These are phyloP conservation scores for Cygnus atratus DNA, from an alignment of 2,113 vertebrate genomes.

Conservation along the genomic window DNA sequence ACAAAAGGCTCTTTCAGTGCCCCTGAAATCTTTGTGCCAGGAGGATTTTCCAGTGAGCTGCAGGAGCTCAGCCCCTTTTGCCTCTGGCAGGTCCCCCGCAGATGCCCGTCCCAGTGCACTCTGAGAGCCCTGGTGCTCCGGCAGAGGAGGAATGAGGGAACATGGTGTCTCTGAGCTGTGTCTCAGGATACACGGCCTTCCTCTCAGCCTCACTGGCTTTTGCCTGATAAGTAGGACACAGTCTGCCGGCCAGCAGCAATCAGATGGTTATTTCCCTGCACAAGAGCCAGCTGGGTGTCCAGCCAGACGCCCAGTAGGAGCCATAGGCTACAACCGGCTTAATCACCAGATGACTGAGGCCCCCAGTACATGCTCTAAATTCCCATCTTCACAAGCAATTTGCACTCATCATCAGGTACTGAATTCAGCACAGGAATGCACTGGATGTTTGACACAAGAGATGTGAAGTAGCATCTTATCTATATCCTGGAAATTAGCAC, in stretches of 20 bases:
- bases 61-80: background rate
- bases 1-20: background rate
- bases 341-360: background rate
- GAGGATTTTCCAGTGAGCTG: background rate
- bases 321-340: background rate
- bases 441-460: background rate
- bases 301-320: background rate
- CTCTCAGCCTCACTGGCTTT: background rate
- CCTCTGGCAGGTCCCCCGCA: background rate
- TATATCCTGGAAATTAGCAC: fast-evolving
- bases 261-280: background rate
- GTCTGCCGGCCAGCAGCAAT: background rate
- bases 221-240: background rate
- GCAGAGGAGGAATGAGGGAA: background rate
- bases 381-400: background rate
- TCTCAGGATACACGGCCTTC: background rate
- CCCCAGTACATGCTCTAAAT: background rate
- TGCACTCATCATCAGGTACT: background rate
- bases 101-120: fast-evolving
- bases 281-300: background rate
- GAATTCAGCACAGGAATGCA: background rate
- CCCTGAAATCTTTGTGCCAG: background rate
- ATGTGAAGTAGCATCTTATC: background rate
- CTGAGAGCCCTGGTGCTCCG: background rate
- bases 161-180: background rate